Conservation (phyloP, 1,140 invertebrate species). For the Acromyrmex heyeri region DNA sequence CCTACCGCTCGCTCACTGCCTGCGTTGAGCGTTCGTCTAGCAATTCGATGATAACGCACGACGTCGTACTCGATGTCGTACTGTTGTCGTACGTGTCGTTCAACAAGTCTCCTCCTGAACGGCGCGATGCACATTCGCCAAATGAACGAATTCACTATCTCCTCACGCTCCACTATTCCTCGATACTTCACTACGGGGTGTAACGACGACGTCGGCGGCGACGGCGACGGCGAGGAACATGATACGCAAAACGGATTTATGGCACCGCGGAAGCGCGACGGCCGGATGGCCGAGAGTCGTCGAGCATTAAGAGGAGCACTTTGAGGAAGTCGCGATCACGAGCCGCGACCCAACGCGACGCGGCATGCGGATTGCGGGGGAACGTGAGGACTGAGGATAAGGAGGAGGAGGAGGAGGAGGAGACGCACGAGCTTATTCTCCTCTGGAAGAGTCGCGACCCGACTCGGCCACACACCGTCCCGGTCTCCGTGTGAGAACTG, state of each 20-base stretch:
- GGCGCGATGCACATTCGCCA: conserved; percentile 7
- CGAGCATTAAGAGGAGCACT: conserved; percentile 61
- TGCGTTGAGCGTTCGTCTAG: conserved; percentile 2
- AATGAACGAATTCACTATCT: neutral
- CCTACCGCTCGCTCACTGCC: neutral
- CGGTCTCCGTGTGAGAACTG: conserved; percentile 26
- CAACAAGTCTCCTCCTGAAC: neutral
- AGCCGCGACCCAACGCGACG: conserved; percentile 7
- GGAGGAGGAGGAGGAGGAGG: neutral
- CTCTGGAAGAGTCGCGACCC: neutral
- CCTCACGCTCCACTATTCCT: neutral
- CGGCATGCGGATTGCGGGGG: neutral
- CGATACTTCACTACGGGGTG: neutral
- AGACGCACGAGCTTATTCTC: conserved; percentile 8
- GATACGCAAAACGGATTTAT: neutral
- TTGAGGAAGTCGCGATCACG: conserved; percentile 65
- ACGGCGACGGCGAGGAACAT: neutral
- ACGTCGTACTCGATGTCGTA: neutral
- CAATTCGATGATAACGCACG: conserved; percentile 1
- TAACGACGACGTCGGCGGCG: conserved; percentile 5
- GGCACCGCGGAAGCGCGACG: conserved; percentile 41
- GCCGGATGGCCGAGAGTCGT: conserved; percentile 27
- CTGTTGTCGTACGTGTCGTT: neutral
- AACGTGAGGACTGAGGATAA: neutral
- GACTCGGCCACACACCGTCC: conserved; percentile 10